phyloP scores from a whole-genome alignment of 1,140 invertebrate genomes.

The Aphelinus atriplicis region DNA sequence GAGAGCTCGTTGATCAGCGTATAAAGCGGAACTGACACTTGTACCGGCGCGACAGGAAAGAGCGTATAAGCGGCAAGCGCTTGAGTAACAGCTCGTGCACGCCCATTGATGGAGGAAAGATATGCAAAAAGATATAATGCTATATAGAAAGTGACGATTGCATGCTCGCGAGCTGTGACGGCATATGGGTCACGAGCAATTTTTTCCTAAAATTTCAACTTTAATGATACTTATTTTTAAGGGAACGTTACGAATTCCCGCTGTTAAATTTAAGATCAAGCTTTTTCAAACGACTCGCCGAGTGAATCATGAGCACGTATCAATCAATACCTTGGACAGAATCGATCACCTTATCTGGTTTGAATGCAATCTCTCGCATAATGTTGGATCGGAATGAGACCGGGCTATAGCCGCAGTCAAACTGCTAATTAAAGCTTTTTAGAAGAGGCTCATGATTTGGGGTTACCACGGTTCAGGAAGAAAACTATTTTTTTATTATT shows the following conservation, averaged over 20 bases:
- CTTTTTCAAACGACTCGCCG: too few species aligned
- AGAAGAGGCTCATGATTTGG: constrained; percentile 62
- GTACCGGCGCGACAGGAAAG: neutral
- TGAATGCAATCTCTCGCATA: constrained; percentile 57
- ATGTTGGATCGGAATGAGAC: too few species aligned
- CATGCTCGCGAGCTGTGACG: too few species aligned
- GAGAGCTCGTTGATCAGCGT: neutral
- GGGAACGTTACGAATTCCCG: too few species aligned
- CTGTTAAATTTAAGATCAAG: too few species aligned
- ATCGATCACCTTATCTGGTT: neutral
- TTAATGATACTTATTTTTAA: too few species aligned
- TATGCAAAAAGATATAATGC: neutral
- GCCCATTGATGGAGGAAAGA: neutral
- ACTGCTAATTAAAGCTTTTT: constrained; percentile 65
- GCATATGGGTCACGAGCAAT: too few species aligned
- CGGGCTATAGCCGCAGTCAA: constrained; percentile 46
- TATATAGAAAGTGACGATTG: too few species aligned
- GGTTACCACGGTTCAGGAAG: constrained; percentile 56
- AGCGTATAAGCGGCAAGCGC: neutral
- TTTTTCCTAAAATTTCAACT: too few species aligned
- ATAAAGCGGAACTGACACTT: constrained; percentile 4
- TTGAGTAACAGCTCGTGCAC: neutral
- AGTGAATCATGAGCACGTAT: too few species aligned
- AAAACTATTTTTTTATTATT: neutral
- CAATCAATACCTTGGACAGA: too few species aligned